phyloP scores from a whole-genome alignment of 2,888 invertebrate species.

The Ametastegia equiseti region DNA sequence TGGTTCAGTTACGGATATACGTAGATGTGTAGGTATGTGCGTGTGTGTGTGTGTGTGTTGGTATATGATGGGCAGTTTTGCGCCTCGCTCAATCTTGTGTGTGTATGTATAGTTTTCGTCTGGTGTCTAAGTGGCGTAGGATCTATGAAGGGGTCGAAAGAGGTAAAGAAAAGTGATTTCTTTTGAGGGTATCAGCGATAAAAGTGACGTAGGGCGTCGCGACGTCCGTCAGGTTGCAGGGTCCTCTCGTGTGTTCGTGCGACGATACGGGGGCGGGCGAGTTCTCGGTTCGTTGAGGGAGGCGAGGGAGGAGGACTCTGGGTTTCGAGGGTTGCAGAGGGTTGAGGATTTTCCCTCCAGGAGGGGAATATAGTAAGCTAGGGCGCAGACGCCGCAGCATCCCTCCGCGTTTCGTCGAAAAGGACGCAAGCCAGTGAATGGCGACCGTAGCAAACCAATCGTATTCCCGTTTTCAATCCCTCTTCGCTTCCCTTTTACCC shows the following conservation, averaged over 20 bases:
- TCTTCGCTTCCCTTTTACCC: conserved; percentile 60
- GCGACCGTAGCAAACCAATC: conserved; percentile 76
- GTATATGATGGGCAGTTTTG: conserved; percentile 33
- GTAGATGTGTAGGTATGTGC: conserved; percentile 12
- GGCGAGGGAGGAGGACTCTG: conserved; percentile 22
- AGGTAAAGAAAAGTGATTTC: conserved; percentile 47
- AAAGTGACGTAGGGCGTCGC: conserved; percentile 74
- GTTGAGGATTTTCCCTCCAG: conserved; percentile 1
- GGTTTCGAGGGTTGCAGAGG: conserved; percentile 6
- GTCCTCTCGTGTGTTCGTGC: conserved; percentile 58
- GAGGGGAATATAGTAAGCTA: conserved; percentile 62
- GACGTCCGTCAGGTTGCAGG: conserved; percentile 74
- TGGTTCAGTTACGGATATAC: not conserved
- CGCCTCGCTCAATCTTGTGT: conserved; percentile 20
- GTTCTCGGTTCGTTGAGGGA: not conserved
- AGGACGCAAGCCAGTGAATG: conserved; percentile 72
- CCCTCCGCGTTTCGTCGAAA: conserved; percentile 71
- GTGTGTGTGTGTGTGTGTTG: no score
- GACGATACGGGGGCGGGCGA: conserved; percentile 42
- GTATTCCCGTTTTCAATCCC: conserved; percentile 76
- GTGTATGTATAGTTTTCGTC: no score
- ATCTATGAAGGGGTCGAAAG: not conserved
- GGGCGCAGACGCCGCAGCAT: conserved; percentile 67
- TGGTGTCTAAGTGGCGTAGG: not conserved
- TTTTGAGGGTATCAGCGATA: conserved; percentile 66